Evolutionary conservation across 2,113 vertebrate species (phyloP), one percentile per base, ranked within the genome.

Genomic region (Brachyhypopomus gauderio): DNA sequence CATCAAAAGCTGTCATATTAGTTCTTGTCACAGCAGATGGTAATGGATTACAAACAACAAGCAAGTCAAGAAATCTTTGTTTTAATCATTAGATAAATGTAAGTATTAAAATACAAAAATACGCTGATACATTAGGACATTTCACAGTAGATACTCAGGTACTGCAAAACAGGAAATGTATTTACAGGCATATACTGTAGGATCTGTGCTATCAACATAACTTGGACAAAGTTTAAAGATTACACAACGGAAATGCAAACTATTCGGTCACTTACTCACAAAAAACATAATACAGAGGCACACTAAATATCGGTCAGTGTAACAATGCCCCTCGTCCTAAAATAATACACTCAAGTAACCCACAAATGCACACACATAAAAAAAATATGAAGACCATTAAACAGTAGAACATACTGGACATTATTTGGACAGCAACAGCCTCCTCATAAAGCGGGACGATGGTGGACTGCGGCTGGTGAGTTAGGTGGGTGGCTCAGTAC

Each of bases 71-170:
- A 77, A 69, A 59, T 82, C 27, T 60, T 11, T 48, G 63, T 78
- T 93, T 91, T 91, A 86, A 85, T 89, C 87, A 84, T 85, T 85
- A 85, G 88, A 82, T 89, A 83, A 90, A 87, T 86, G 86, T 79
- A 81, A 93, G 91, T 95, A 93, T 89, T 94, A 94, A 94, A 94
- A 95, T 94, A 95, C 92, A 95, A 93, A 95, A 95, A 95, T 92
- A 92, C 87, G 91, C 92, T 86, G 88, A 90, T 92, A 90, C 80
- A 92, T 91, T 91, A 86, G 85, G 90, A 88, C 89, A 90, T 90
- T 93, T 95, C 90, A 95, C 94, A 92, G 91, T 90, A 91, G 87
- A 88, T 91, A 91, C 90, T 91, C 78, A 88, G 75, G 78, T 83
- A 87, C 81, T 85, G 75, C 71, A 85, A 88, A 87, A 78, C 86